phyloP scores from a whole-genome alignment of 1,140 invertebrate species.

The Oedothorax gibbosus region DNA sequence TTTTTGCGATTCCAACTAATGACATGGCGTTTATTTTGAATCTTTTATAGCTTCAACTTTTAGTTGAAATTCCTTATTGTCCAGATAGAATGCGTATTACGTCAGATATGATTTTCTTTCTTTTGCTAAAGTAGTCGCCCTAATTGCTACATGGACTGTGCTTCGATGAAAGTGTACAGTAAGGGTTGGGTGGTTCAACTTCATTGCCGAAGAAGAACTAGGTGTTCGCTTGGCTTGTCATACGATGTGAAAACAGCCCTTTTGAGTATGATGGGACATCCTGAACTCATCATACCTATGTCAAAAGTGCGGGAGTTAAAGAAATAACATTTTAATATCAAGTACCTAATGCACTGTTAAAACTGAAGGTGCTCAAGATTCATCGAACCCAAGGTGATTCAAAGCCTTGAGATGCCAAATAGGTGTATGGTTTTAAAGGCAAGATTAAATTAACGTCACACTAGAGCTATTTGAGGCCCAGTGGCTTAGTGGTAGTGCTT shows the following conservation, averaged over 20 bases:
- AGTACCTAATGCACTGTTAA: no score
- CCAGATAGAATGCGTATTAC: background rate
- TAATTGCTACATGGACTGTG: constrained; percentile 48
- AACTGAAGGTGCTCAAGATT: no score
- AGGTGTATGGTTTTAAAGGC: no score
- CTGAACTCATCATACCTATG: background rate
- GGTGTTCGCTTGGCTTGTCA: constrained; percentile 17
- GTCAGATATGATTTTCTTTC: constrained; percentile 24
- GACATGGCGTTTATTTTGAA: constrained; percentile 22
- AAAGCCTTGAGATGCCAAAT: no score
- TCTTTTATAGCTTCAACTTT: constrained; percentile 40
- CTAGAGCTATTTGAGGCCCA: no score
- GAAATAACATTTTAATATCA: no score
- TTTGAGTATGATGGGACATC: constrained; percentile 21
- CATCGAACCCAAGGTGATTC: no score
- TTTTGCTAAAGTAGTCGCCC: constrained; percentile 19
- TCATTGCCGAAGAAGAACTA: constrained; percentile 51
- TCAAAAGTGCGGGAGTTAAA: background rate
- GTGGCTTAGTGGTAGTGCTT: no score
- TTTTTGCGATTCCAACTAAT: constrained; percentile 3
- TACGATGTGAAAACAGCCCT: constrained; percentile 8
- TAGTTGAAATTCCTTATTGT: constrained; percentile 12
- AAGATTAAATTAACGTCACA: no score
- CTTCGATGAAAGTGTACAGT: constrained; percentile 12
- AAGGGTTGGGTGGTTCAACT: constrained; percentile 31